phyloP scores from a whole-genome alignment of 2,113 vertebrate species.

The Cygnus buccinator region DNA sequence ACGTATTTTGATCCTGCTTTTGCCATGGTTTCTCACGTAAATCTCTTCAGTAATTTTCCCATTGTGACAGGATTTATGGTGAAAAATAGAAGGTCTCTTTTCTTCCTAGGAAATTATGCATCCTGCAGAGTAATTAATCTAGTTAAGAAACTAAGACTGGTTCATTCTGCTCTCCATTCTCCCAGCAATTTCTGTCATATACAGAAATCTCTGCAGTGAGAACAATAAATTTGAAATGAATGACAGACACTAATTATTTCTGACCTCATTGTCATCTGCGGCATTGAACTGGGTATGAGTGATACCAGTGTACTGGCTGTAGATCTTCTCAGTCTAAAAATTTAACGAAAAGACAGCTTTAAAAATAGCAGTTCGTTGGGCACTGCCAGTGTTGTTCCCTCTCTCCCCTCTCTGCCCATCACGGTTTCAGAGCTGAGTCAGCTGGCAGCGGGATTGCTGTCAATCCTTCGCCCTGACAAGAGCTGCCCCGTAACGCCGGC shows the following conservation, averaged over 20 bases:
- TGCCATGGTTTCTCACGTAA: conserved; percentile 12
- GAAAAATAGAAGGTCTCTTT: conserved; percentile 22
- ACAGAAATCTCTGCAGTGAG: conserved; percentile 36
- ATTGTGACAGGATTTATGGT: conserved; percentile 28
- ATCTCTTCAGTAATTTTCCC: conserved; percentile 26
- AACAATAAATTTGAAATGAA: conserved; percentile 32
- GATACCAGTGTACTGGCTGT: background rate
- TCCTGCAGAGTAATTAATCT: conserved; percentile 47
- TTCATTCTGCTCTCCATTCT: conserved; percentile 7
- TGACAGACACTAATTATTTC: conserved; percentile 53
- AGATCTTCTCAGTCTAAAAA: background rate
- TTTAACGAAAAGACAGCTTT: background rate
- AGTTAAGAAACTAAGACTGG: background rate
- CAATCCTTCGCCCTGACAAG: fast-evolving
- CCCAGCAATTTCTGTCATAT: background rate
- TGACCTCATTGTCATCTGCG: conserved; percentile 57
- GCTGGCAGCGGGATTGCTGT: background rate
- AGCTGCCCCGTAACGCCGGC: background rate
- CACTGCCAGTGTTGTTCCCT: background rate
- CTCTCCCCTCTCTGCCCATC: background rate
- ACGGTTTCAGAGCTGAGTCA: background rate
- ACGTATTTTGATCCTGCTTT: conserved; percentile 2
- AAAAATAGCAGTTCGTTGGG: background rate
- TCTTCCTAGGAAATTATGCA: conserved; percentile 41
- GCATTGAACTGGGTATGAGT: background rate